Evolutionary conservation across 2,113 vertebrate genomes (phyloP).

Genomic region (Stigmatopora argus): DNA sequence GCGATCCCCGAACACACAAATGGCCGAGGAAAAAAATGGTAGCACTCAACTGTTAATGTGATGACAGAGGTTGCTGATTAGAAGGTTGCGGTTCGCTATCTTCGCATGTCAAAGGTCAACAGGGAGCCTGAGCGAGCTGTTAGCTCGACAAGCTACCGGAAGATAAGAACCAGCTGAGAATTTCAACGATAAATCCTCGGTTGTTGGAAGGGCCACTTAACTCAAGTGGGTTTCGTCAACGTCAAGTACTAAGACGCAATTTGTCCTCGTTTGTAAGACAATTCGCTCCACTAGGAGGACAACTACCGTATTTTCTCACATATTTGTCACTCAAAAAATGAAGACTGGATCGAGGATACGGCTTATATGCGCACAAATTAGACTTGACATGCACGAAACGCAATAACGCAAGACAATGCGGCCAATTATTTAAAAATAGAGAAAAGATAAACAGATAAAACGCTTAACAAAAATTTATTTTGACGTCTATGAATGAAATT

Average conservation of each 20-base stretch:
- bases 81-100: slow-evolving; percentile 18
- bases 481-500: too few species aligned
- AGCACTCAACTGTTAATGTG: not conserved
- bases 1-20: slow-evolving; percentile 32
- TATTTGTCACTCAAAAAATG: too few species aligned
- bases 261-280: not conserved
- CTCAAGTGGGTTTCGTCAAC: not conserved
- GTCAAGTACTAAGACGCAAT: not conserved
- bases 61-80: slow-evolving; percentile 48
- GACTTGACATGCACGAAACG: too few species aligned
- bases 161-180: slow-evolving; percentile 4
- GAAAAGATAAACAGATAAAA: too few species aligned
- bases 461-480: too few species aligned
- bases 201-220: not conserved
- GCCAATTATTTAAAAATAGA: too few species aligned
- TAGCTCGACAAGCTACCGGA: slow-evolving; percentile 13
- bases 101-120: slow-evolving; percentile 33
- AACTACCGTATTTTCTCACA: too few species aligned
- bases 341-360: too few species aligned
- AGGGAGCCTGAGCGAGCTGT: slow-evolving; percentile 17
- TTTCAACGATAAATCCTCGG: not conserved
- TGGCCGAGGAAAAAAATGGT: slow-evolving; percentile 17
- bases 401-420: too few species aligned
- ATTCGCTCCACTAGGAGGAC: not conserved
- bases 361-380: too few species aligned